Percentiles rank a stretch among this genome's conserved stretches.
Conservation (phyloP, 1,140 invertebrate genomes). For the Dermatophagoides farinae region DNA sequence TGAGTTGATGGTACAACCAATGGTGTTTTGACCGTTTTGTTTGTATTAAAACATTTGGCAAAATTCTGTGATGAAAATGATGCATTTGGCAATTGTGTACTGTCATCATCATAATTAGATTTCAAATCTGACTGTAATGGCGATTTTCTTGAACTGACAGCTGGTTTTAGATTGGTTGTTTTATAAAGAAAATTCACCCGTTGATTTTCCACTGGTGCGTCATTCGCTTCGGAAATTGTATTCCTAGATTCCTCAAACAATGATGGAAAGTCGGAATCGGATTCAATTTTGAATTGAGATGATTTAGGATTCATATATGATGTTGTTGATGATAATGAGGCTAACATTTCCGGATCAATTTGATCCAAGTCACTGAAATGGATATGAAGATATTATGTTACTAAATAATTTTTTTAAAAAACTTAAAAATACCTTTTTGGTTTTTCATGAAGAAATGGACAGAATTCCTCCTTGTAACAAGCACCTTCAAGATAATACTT, state of each 20-base stretch:
- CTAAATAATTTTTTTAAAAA: neutral
- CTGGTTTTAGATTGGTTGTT: no score
- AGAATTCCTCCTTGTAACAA: constrained; percentile 29
- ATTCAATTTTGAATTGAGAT: constrained; percentile 12
- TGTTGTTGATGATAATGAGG: neutral
- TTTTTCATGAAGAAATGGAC: constrained; percentile 33
- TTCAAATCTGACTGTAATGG: no score
- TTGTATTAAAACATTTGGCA: no score
- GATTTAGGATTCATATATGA: constrained; percentile 1
- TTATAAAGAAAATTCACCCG: no score
- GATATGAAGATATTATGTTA: neutral
- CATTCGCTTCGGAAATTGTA: no score
- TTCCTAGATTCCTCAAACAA: neutral
- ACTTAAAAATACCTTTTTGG: constrained; percentile 8
- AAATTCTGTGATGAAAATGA: no score
- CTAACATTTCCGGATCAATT: neutral
- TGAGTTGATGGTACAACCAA: no score
- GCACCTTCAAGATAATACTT: constrained; percentile 30
- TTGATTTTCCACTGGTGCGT: no score
- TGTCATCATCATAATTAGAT: no score
- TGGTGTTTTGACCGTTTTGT: no score
- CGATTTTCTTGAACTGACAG: no score
- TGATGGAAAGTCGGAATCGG: constrained; percentile 18
- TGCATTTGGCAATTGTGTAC: no score
- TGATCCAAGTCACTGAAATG: neutral